Base-by-base conservation (phyloP, 2,797 vertebrate genomes). In the Cheirogaleus major region DNA sequence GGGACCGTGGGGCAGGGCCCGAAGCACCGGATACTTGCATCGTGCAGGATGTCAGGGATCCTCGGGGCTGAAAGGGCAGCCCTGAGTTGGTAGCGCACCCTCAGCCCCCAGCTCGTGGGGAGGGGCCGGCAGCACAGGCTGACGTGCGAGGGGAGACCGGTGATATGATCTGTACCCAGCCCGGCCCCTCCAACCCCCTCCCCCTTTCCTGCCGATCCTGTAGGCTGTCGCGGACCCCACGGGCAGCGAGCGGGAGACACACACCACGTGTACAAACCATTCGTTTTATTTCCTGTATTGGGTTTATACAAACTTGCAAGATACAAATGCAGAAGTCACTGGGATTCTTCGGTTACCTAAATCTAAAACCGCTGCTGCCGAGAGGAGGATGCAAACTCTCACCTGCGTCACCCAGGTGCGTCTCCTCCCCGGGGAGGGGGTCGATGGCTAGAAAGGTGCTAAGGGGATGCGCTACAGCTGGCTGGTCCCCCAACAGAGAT, bases 241-340 rank as follows among this genome's bases (percentile, higher is more conserved):
- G 32, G 41, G 61, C 84, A 45, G 30, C 41, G 70, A 86, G 32
- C 7, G 48, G 14, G 13, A 92, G 81, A 93, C 25, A 75, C 88
- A 93, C 82, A 25, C 45, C 81, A 18, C 32, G n/a, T 32, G 59
- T 93, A 96, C 96, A 90, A 97, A 96, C 55, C 91, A 48, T 91
- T 57, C 1, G 2, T 89, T 98, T 91, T 43, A 97, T 90, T 96
- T 96, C 93, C 50, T 80, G 79, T 67, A 38, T 73, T n/a, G 90
- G 75, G 75, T 97, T 97, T 86, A 81, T 93, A 97, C 92, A 93
- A 75, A 95, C 91, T 84, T 75, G 85, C 94, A 92, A 35, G 83
- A 89, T 82, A 96, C 1, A 94, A 95, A 98, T 2, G 92, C 8
- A 15, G 83, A 69, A 5, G 48, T 94, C 89, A 61, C 7, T 6